phyloP scores from a whole-genome alignment of 2,797 vertebrate species.

The Mormyrus proboscirostris region DNA sequence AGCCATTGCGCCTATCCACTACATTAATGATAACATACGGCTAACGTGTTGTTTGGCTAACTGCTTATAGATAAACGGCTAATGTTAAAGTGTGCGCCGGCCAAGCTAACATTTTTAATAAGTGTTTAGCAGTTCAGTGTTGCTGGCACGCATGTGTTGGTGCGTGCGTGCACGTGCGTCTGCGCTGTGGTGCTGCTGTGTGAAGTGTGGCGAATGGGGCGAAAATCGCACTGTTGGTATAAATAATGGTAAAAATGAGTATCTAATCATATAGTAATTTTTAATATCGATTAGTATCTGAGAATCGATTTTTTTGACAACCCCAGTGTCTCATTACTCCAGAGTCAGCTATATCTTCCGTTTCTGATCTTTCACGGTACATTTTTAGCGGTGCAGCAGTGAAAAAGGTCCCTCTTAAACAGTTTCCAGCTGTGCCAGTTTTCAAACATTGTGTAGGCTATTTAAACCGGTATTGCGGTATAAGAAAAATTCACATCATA shows the following conservation, averaged over 20 bases:
- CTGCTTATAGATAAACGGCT: neutral
- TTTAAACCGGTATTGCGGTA: neutral
- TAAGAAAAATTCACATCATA: neutral
- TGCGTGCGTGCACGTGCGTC: no score
- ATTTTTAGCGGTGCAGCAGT: neutral
- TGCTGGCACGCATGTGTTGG: neutral
- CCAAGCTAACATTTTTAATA: neutral
- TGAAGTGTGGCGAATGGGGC: no score
- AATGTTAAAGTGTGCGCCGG: neutral
- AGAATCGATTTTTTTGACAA: neutral
- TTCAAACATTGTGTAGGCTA: neutral
- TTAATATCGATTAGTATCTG: neutral
- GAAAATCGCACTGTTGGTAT: neutral
- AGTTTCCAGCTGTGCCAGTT: neutral
- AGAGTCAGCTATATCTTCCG: neutral
- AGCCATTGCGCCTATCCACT: neutral
- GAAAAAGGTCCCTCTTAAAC: neutral
- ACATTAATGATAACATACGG: neutral
- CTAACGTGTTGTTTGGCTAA: neutral
- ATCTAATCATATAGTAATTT: neutral
- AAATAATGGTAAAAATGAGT: neutral
- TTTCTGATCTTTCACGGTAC: neutral
- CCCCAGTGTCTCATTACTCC: no score
- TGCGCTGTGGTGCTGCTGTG: no score
- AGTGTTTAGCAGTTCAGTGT: neutral